Evolutionary conservation across 2,113 vertebrate genomes (phyloP).

Genomic region (Brachirus orientalis): DNA sequence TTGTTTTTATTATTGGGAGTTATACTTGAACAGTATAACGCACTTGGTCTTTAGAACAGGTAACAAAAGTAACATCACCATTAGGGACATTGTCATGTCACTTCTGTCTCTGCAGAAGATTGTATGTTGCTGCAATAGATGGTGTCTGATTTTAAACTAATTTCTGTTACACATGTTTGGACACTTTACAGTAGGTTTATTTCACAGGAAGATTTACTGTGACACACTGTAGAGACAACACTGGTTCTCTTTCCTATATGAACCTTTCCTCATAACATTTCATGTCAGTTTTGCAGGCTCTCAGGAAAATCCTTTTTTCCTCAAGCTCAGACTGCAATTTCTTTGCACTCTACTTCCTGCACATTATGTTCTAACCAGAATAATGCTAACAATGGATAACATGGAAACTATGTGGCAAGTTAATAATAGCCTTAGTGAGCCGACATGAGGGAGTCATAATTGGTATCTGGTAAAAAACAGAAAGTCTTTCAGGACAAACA

Average conservation of each 20-base stretch:
- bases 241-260: conserved; percentile 4
- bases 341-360: conserved; percentile 11
- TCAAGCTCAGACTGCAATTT: conserved; percentile 22
- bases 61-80: no score
- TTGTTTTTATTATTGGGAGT: no score
- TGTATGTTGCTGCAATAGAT: no score
- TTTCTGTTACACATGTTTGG: no score
- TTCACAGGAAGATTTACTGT: not conserved
- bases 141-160: no score
- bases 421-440: conserved; percentile 58
- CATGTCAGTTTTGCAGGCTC: conserved; percentile 6
- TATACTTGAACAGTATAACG: no score
- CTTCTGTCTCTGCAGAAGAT: no score
- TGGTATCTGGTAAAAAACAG: conserved; percentile 42
- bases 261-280: conserved; percentile 17
- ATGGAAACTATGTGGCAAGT: conserved; percentile 23
- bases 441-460: conserved; percentile 52
- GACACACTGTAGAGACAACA: not conserved
- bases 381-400: conserved; percentile 45
- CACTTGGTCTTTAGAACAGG: no score
- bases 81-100: no score
- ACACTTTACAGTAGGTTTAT: not conserved
- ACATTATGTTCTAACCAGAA: conserved; percentile 38
- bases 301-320: conserved; percentile 27
- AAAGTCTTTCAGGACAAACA: conserved; percentile 35